Conservation (phyloP, 2,888 invertebrate genomes). For the Nomada ruficornis region DNA sequence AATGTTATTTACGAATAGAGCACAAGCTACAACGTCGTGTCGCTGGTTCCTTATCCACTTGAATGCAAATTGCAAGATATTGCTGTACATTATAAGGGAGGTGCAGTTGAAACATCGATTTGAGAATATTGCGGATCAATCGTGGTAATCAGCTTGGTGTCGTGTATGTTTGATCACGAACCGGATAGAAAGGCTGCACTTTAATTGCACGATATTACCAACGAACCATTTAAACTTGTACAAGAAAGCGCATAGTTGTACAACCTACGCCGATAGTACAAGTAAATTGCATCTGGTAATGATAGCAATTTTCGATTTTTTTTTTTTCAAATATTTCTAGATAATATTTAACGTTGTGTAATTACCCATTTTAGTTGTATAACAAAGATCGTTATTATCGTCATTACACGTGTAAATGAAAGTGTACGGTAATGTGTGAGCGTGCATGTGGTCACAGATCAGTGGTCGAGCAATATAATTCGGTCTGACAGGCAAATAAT, state of each 20-base stretch:
- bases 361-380: slow-evolving; percentile 20
- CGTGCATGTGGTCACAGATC: slow-evolving; percentile 26
- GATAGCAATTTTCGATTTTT: slow-evolving; percentile 12
- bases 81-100: slow-evolving; percentile 40
- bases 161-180: slow-evolving; percentile 14
- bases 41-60: slow-evolving; percentile 22
- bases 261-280: not conserved
- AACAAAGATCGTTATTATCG: slow-evolving; percentile 37
- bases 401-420: slow-evolving; percentile 30
- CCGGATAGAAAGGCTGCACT: slow-evolving; percentile 42
- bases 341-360: not conserved
- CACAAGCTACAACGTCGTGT: slow-evolving; percentile 40
- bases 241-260: slow-evolving; percentile 23
- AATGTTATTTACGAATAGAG: slow-evolving; percentile 59
- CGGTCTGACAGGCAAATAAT: slow-evolving; percentile 11
- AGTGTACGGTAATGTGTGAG: not conserved
- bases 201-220: slow-evolving; percentile 25
- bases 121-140: slow-evolving; percentile 38
- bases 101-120: slow-evolving; percentile 46
- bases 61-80: slow-evolving; percentile 32
- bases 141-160: slow-evolving; percentile 4
- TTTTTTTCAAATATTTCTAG: not conserved
- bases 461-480: slow-evolving; percentile 33
- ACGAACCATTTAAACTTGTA: slow-evolving; percentile 13
- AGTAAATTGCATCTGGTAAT: slow-evolving; percentile 30